A percentile compares a stretch with the other conserved stretches of the same genome.
phyloP scores from a whole-genome alignment of 2,888 invertebrate genomes.

The Philonicus albiceps region DNA sequence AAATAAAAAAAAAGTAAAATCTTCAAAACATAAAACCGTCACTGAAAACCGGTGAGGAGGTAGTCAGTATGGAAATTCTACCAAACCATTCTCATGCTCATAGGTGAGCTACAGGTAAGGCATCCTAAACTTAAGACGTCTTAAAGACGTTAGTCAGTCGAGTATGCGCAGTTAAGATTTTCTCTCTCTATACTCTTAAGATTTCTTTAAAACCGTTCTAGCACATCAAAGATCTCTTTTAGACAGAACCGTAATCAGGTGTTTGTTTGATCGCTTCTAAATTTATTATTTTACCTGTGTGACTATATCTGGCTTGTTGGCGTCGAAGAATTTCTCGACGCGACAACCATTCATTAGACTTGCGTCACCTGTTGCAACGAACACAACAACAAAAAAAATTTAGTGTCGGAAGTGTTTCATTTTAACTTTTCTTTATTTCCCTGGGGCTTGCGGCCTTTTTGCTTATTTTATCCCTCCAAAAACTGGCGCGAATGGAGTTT shows the following conservation, averaged over 20 bases:
- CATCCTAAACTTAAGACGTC: neutral
- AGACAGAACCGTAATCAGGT: slow-evolving; percentile 26
- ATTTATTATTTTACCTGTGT: neutral
- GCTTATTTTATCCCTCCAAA: neutral
- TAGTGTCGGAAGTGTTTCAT: slow-evolving; percentile 5
- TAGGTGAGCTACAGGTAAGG: neutral
- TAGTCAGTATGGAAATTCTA: slow-evolving; percentile 14
- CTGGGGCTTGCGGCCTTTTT: neutral
- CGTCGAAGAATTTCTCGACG: neutral
- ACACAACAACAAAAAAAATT: neutral
- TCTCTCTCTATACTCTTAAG: neutral
- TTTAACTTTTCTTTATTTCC: neutral
- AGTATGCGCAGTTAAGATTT: neutral
- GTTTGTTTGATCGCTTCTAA: neutral
- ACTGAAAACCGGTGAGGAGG: neutral
- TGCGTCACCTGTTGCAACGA: neutral
- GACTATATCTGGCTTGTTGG: neutral
- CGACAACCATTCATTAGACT: neutral
- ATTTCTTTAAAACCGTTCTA: neutral
- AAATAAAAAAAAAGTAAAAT: neutral
- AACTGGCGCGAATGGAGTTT: neutral
- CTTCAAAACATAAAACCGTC: neutral
- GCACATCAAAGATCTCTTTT: neutral
- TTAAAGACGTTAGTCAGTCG: slow-evolving; percentile 2
- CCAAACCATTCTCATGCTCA: slow-evolving; percentile 9